Base-by-base conservation (phyloP, 2,797 vertebrate genomes). In the Cuculus canorus region DNA sequence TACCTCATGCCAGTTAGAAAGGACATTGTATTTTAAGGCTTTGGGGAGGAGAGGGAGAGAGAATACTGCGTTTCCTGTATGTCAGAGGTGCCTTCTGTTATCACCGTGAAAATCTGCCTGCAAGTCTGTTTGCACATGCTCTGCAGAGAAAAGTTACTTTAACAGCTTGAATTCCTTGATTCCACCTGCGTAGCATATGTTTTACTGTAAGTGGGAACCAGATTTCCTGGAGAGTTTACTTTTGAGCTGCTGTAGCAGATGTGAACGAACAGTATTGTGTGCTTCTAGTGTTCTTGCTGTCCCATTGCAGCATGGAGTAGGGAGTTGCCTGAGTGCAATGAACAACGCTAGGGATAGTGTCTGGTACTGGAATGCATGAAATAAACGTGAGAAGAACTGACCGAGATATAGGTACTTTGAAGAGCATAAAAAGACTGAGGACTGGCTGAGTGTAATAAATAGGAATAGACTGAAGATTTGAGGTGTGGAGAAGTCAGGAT, bases 51-150 rank as follows among this genome's bases (percentile, higher is more conserved):
- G 16, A 9, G 17, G 13, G 13, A 45, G 45, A 82, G 60, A 53
- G 28, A 73, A 52, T 5, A 9, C 24, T 86, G 25, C 7, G 13
- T 88, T 90, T 88, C 47, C 65, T 75, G 3, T 78, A 33, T 60
- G 41, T 86, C 50, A 81, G 35, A 80, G 79, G 37, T 75, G 48
- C 61, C 70, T 95, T 90, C 77, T 88, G 64, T 79, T 82, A 30
- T 41, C 68, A 11, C 18, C 61, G 60, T 61, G 66, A 86, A 90
- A 81, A 95, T 86, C 86, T 93, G 72, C 61, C 45, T 83, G 16
- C 23, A 50, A 90, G 65, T 81, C 77, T 95, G 54, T 89, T 91
- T 91, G 72, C 69, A 78, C 50, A 75, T 57, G 19, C 50, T 92
- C 53, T 81, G 39, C 52, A 71, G 35, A 81, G 56, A 48, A 60